phyloP scores from a whole-genome alignment of 2,888 invertebrate species.

The Lasioglossum zephyrum region DNA sequence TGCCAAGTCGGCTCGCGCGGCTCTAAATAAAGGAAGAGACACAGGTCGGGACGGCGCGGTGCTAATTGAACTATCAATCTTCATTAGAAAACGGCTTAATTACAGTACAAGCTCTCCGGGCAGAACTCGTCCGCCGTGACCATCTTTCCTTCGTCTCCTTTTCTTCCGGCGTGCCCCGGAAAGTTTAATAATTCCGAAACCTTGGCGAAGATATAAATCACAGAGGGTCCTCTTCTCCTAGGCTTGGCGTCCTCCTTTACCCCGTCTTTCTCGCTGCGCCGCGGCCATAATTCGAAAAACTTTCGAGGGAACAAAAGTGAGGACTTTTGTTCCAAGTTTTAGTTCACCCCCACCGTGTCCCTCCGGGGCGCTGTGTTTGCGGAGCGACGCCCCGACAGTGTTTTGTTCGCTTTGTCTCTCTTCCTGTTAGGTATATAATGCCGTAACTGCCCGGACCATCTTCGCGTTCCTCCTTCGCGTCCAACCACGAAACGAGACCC shows the following conservation, averaged over 20 bases:
- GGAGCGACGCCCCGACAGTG: constrained; percentile 82
- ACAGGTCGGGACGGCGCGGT: constrained; percentile 66
- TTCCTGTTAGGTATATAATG: constrained; percentile 80
- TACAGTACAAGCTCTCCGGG: constrained; percentile 71
- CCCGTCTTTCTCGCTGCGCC: constrained; percentile 64
- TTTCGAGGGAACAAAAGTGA: constrained; percentile 82
- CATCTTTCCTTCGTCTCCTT: constrained; percentile 45
- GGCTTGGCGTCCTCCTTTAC: constrained; percentile 52
- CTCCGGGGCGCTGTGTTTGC: constrained; percentile 74
- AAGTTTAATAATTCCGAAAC: constrained; percentile 79
- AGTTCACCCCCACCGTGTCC: constrained; percentile 64
- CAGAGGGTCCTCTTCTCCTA: constrained; percentile 58
- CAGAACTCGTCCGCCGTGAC: constrained; percentile 22
- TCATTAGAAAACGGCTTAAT: constrained; percentile 80
- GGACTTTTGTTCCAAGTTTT: constrained; percentile 83
- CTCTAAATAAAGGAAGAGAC: constrained; percentile 68
- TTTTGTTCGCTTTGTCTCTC: constrained; percentile 83
- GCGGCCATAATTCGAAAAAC: constrained; percentile 83
- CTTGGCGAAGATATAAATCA: constrained; percentile 79
- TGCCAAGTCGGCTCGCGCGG: constrained; percentile 1
- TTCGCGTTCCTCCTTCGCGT: constrained; percentile 59
- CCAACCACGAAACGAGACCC: constrained; percentile 59
- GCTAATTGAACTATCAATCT: constrained; percentile 80
- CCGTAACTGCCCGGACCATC: constrained; percentile 68
- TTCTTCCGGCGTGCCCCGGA: constrained; percentile 53